Evolutionary conservation across 2,113 vertebrate species (phyloP), one percentile per base, ranked within the genome.

Genomic region (Lates calcarifer): DNA sequence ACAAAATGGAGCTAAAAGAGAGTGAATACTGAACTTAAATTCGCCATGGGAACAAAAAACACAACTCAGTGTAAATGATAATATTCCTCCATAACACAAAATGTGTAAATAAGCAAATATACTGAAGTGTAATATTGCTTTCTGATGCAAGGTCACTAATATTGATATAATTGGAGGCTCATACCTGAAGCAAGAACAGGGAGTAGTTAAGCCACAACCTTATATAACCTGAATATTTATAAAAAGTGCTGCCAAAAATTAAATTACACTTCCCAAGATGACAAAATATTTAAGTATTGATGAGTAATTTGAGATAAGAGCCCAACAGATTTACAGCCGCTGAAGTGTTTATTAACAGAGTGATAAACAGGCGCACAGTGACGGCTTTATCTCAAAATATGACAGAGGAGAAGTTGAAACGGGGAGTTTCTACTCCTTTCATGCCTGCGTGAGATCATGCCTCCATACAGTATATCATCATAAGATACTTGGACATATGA

Each of bases 401-500:
- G 78, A 84, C 64, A 57, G 31, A 49, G 65, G 56, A 82, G 65
- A 75, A 45, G 57, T 33, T 22, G n/a, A 84, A 81, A 26, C 41
- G 12, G 65, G 82, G 85, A 85, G 91, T 85, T 26, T 80, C 28
- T 4, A 77, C 82, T 88, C 81, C 74, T 89, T 62, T 70, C 82
- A 55, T 72, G 65, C 66, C 68, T 73, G 47, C 84, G 47, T 93
- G 77, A 90, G 81, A 74, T 79, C 83, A 84, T 79, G 37, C 68
- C 79, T 72, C 0, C 24, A 39, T 45, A 28, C 65, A 29, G 43
- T 69, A 49, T 26, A 65, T 79, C 47, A 79, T 74, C 43, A 75
- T 6, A n/a, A 15, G 24, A 55, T 35, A 43, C 15, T 31, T 22
- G 37, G 33, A 49, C 24, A 55, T 31, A 62, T 37, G 33, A 35